Evolutionary conservation across 2,888 invertebrate genomes (phyloP), one percentile per base, ranked within the genome.

Genomic region (Nemurella pictetii): DNA sequence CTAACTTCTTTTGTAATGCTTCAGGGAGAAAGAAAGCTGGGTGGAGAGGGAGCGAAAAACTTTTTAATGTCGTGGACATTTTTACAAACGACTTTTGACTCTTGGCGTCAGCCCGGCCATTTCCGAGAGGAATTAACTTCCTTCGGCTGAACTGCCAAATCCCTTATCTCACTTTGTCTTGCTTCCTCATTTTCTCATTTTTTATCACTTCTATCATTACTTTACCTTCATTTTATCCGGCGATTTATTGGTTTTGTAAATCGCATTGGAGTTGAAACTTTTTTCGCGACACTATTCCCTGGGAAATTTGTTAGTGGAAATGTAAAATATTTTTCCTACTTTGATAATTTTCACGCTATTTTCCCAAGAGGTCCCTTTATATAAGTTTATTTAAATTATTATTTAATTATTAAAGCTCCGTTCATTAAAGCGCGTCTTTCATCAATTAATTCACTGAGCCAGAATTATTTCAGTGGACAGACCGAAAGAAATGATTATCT

Each of bases 31-130:
- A 75, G 75, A 55, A 55, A 55, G 55, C 55, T 55, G 55, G 12
- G 35, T 35, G 35, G 35, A 55, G 55, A 25, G 26, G 75, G 75
- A 75, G 78, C 28, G 80, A 77, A 26, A 84, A 32, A 84, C 27
- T 80, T 83, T 83, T 85, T 83, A 74, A 81, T 74, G 74, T 83
- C 32, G 83, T 77, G 84, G 84, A 84, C 85, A 84, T 83, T 85
- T 85, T 85, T 78, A 85, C 84, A 85, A 85, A 85, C 84, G 85
- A 85, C 85, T 84, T 83, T 78, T 83, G 55, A 83, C 35, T 85
- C 83, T 83, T n/a, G 78, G 83, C 73, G 55, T 25, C 32, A 36
- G 78, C 83, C 32, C 27, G 26, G 28, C 81, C n/a, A 20, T 28
- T 26, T 78, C 83, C 36, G 74, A 35, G 75, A 77, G 85, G 75